Base-by-base conservation (phyloP, 2,888 invertebrate species). In the Emmelina monodactyla region DNA sequence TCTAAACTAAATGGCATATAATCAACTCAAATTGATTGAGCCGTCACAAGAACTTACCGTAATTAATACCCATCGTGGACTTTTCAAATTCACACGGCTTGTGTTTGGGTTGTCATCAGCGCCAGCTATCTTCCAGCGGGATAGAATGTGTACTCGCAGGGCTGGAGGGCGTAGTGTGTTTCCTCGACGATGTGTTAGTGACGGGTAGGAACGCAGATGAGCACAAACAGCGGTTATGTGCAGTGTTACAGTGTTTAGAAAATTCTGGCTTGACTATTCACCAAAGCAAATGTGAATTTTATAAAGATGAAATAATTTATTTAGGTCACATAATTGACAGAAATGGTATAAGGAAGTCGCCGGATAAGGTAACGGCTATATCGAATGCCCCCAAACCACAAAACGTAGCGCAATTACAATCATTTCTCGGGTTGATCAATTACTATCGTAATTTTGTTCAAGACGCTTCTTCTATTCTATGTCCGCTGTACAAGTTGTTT, bases 61-160 rank as follows among this genome's bases (percentile, higher is more conserved):
- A 6, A 19, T 19, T 6, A 19, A 19, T 6, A 19, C 19, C 4
- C 29, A 34, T 10, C n/a, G 16, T n/a, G 34, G 34, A 2, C 22
- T 34, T 2, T 35, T 31, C 19, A 30, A 35, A 14, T 35, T 13
- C 14, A 35, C 31, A 4, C 14, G 35, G 4, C 12, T 30, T 12
- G 29, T 34, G 19, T 34, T 30, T 19, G 34, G 11, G 10, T 34
- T n/a, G 13, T 19, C 3, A 19, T 16, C n/a, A n/a, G 34, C 34
- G 5, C 19, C 34, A 7, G 34, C 34, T 5, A 34, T 34, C 22
- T 35, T 35, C 11, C 35, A 35, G 12, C 14, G 22, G 3, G 31
- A 30, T 3, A 31, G 30, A n/a, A 29, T 16, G 19, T 19, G 4
- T 19, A 19, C 19, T 19, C 5, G 5, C 19, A 6, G 19, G 19